Percentiles rank a stretch among this genome's conserved stretches.
Conservation (phyloP, 2,888 invertebrate genomes). For the Cantharis rufa region DNA sequence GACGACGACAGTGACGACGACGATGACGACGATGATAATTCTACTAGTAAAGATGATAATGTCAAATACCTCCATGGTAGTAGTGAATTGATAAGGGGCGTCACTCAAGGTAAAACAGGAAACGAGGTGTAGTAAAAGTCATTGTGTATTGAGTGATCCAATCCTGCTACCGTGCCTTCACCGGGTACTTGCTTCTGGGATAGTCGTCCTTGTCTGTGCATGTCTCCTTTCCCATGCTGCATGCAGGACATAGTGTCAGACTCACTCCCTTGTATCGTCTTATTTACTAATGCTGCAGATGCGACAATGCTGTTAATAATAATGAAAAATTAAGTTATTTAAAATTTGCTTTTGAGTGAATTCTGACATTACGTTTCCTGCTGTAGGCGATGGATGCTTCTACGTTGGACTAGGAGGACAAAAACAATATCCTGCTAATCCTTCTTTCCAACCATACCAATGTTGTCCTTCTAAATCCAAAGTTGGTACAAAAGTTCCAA, state of each 20-base stretch:
- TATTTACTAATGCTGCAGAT: slow-evolving; percentile 46
- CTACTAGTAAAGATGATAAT: slow-evolving; percentile 57
- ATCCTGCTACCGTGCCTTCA: slow-evolving; percentile 2
- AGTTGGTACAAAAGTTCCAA: slow-evolving; percentile 51
- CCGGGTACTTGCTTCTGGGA: slow-evolving; percentile 41
- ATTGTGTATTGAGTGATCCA: slow-evolving; percentile 18
- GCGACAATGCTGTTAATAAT: slow-evolving; percentile 39
- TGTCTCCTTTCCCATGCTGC: slow-evolving; percentile 47
- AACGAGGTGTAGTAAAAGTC: background rate
- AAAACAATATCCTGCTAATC: slow-evolving; percentile 70
- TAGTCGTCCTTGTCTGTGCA: slow-evolving; percentile 51
- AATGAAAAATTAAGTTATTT: slow-evolving; percentile 44
- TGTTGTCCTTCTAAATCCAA: slow-evolving; percentile 87
- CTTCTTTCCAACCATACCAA: slow-evolving; percentile 86
- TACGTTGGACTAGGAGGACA: slow-evolving; percentile 93
- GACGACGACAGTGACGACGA: slow-evolving; percentile 60
- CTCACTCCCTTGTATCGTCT: slow-evolving; percentile 41
- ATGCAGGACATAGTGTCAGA: slow-evolving; percentile 58
- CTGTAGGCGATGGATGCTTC: slow-evolving; percentile 94
- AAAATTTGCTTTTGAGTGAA: slow-evolving; percentile 47
- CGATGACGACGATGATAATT: slow-evolving; percentile 60
- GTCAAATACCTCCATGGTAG: slow-evolving; percentile 55
- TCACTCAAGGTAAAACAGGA: slow-evolving; percentile 54
- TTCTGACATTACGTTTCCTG: slow-evolving; percentile 85
- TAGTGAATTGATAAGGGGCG: slow-evolving; percentile 48